phyloP scores from a whole-genome alignment of 2,888 invertebrate species.

The Clepsis dumicolana region DNA sequence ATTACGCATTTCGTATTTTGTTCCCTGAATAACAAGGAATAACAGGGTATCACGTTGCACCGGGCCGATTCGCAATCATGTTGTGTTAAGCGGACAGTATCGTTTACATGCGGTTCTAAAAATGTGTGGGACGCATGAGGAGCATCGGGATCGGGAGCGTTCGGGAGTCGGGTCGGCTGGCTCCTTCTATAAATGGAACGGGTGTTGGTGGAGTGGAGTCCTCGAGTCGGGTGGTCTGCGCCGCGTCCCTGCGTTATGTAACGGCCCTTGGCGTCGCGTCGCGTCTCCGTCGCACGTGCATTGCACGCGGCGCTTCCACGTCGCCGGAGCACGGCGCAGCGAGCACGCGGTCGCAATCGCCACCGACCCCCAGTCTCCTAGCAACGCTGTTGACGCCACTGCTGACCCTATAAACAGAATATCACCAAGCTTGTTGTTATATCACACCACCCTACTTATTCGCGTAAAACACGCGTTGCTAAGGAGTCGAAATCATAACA shows the following conservation, averaged over 20 bases:
- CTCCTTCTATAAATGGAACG: constrained; percentile 84
- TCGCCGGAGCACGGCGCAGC: constrained; percentile 72
- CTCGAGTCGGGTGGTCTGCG: constrained; percentile 54
- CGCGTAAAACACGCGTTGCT: constrained; percentile 60
- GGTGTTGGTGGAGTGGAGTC: constrained; percentile 70
- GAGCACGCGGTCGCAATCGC: constrained; percentile 63
- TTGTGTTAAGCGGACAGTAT: constrained; percentile 65
- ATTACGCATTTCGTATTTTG: constrained; percentile 73
- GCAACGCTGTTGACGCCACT: constrained; percentile 84
- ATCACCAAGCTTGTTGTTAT: constrained; percentile 80
- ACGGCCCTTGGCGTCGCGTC: constrained; percentile 69
- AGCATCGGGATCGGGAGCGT: constrained; percentile 70
- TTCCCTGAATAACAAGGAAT: constrained; percentile 53
- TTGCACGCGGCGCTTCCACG: constrained; percentile 81
- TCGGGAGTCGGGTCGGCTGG: constrained; percentile 61
- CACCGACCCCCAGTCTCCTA: constrained; percentile 78
- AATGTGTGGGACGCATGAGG: constrained; percentile 79
- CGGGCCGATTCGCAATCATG: constrained; percentile 48
- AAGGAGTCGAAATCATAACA: constrained; percentile 68
- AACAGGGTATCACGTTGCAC: constrained; percentile 52
- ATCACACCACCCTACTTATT: constrained; percentile 67
- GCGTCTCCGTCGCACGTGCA: constrained; percentile 67
- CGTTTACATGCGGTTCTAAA: constrained; percentile 84
- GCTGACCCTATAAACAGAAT: constrained; percentile 81
- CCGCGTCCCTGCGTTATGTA: constrained; percentile 73